These are phyloP conservation scores for Octopus bimaculoides DNA, from an alignment of 1,140 invertebrate species.

Conservation along the genomic window DNA sequence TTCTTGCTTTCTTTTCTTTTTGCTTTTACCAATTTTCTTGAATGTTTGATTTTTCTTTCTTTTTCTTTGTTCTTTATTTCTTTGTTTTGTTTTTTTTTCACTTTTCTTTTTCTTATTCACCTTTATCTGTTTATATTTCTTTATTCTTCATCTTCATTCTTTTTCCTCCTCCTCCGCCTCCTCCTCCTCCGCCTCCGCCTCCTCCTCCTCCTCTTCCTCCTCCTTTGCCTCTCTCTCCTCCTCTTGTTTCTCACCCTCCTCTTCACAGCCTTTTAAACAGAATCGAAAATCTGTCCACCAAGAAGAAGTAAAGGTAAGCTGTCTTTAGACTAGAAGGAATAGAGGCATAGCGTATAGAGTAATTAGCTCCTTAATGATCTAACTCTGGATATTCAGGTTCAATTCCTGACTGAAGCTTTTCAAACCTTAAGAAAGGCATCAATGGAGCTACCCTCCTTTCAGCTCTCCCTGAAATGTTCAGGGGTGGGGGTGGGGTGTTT, in stretches of 20 bases:
- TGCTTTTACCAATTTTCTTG: too few species aligned
- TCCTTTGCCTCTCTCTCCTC: neutral
- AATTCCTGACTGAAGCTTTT: too few species aligned
- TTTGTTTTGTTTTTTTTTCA: neutral
- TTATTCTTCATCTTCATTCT: neutral
- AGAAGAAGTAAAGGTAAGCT: neutral
- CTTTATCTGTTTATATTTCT: neutral
- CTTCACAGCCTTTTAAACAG: neutral
- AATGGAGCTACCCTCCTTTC: too few species aligned
- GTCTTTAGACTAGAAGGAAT: neutral
- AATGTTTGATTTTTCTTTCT: too few species aligned
- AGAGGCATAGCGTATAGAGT: too few species aligned
- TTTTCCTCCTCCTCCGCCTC: neutral
- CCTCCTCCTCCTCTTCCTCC: conserved; percentile 11
- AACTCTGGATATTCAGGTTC: too few species aligned
- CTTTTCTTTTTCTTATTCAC: neutral
- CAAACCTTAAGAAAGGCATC: too few species aligned
- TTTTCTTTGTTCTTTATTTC: too few species aligned
- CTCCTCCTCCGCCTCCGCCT: neutral
- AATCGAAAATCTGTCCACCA: neutral
- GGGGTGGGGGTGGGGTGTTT: too few species aligned
- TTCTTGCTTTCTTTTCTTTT: too few species aligned
- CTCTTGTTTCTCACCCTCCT: neutral
- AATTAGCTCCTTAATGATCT: too few species aligned
- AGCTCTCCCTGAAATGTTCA: too few species aligned